These are phyloP conservation scores for Apodemia hepburni DNA, from an alignment of 2,888 invertebrate genomes.

Conservation along the genomic window DNA sequence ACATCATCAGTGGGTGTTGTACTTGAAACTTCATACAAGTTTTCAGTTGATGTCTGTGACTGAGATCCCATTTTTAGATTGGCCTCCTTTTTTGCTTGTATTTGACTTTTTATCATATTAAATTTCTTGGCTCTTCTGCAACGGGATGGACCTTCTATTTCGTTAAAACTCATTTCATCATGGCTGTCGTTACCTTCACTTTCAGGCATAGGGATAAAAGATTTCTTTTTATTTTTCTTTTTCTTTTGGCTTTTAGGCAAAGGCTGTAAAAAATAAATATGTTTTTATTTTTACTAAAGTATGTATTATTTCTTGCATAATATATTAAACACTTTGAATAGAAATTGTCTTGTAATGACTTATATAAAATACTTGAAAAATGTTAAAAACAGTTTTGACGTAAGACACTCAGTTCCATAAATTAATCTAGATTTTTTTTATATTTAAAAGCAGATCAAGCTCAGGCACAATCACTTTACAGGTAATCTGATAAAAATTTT, in stretches of 20 bases:
- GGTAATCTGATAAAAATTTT: too few relatives aligned
- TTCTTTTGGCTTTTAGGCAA: constrained; percentile 72
- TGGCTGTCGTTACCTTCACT: constrained; percentile 75
- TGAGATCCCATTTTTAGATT: constrained; percentile 68
- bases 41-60: constrained; percentile 73
- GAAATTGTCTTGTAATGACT: too few relatives aligned
- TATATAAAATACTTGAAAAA: too few relatives aligned
- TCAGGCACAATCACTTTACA: too few relatives aligned
- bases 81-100: constrained; percentile 72
- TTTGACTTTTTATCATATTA: constrained; percentile 72
- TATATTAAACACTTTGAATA: too few relatives aligned
- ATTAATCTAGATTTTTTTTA: too few relatives aligned
- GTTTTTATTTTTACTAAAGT: too few relatives aligned
- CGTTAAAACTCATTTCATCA: constrained; percentile 75
- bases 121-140: constrained; percentile 71
- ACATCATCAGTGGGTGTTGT: constrained; percentile 71
- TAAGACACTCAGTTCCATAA: too few relatives aligned
- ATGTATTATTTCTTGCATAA: too few relatives aligned
- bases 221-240: constrained; percentile 74
- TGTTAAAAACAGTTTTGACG: too few relatives aligned
- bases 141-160: constrained; percentile 70
- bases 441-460: too few relatives aligned
- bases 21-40: constrained; percentile 70
- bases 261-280: constrained; percentile 44
- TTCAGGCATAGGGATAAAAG: constrained; percentile 70